Percentiles rank a stretch among this genome's conserved stretches.
phyloP scores from a whole-genome alignment of 2,797 vertebrate genomes.

The Cirrhinus molitorella region DNA sequence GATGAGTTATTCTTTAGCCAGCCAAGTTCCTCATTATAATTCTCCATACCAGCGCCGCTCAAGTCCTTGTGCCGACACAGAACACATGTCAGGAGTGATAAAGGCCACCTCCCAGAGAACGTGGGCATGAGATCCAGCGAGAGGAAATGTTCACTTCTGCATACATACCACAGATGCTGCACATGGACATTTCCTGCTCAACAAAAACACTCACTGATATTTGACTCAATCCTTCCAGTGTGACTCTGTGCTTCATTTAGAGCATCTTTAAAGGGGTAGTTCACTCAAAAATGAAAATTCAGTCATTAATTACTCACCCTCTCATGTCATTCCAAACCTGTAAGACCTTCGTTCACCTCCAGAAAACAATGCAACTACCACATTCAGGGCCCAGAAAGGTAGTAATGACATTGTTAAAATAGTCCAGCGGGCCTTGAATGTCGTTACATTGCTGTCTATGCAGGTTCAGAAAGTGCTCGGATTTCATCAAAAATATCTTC shows the following conservation, averaged over 20 bases:
- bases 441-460: no score
- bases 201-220: background rate
- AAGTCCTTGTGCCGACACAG: constrained; percentile 65
- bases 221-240: background rate
- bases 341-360: no score
- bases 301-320: no score
- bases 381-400: no score
- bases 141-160: constrained; percentile 68
- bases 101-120: constrained; percentile 64
- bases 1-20: constrained; percentile 63
- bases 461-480: no score
- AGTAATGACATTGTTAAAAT: no score
- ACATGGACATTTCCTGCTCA: constrained; percentile 32
- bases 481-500: no score
- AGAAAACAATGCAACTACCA: no score
- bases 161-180: constrained; percentile 44
- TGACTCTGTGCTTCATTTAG: constrained; percentile 4
- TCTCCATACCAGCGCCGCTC: constrained; percentile 66
- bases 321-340: no score
- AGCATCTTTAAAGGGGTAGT: background rate
- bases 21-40: constrained; percentile 75
- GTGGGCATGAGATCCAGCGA: constrained; percentile 69
- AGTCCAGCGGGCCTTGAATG: no score
- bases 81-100: constrained; percentile 75
- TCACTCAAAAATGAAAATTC: no score